Base-by-base conservation (phyloP, 2,888 invertebrate species). In the Cryptus viduatorius region DNA sequence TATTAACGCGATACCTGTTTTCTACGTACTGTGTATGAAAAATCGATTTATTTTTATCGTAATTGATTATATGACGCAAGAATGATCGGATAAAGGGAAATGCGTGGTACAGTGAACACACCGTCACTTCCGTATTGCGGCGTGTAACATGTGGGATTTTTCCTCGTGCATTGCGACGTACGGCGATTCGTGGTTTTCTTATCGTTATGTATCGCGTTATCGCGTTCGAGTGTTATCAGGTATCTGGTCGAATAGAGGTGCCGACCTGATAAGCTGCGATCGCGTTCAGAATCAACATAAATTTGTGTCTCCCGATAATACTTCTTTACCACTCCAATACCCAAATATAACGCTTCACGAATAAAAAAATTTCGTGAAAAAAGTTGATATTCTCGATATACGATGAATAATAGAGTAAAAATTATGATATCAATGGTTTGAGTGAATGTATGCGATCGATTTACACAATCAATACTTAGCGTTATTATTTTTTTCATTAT, bases 171-270 rank as follows among this genome's bases (percentile, higher is more conserved):
- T 37, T 7, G 7, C 29, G 14, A 4, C 29, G 29, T 5, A 4
- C 14, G 59, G 14, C 59, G 59, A 29, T 29, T 31, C 14, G 59
- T 12, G 5, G 59, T n/a, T 31, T 31, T 29, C 59, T 73, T 59
- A 73, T 73, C 73, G 31, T 59, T 46, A 1, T 31, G 59, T 46
- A 31, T 67, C 16, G 73, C 73, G n/a, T 79, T 79, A 79, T 73
- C 56, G 56, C 14, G 37, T 59, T 24, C 44, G n/a, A 65, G 2
- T 67, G 19, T 73, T 73, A 80, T 80, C 67, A 67, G 24, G 73
- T 65, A 19, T 65, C 71, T 64, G 73, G 64, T 59, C 56, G 72
- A 29, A 7, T n/a, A 37, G 61, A 61, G 69, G 31, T 79, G 29
- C 16, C 10, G 12, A 7, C 31, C 19, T 56, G 79, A 73, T 73